Evolutionary conservation across 1,140 invertebrate genomes (phyloP), one percentile per base, ranked within the genome.

Genomic region (Galleria mellonella): DNA sequence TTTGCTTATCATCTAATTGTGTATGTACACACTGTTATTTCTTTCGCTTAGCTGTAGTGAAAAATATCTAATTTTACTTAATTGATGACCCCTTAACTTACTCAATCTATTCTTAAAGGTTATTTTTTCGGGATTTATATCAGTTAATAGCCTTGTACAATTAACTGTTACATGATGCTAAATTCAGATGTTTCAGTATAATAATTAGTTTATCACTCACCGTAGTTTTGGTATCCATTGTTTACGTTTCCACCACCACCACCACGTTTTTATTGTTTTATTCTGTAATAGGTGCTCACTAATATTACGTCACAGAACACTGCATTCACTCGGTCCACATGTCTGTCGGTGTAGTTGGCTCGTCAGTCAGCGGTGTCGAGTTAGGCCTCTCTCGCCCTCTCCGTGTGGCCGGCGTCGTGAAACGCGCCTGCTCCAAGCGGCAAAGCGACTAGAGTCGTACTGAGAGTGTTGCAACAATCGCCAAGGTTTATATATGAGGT

Each of bases 401-500:
- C 85, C 85, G 79, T 79, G 71, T 69, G 17, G 70, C 71, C 65
- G 73, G 76, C 75, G 65, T 58, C 67, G 64, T 63, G 17, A 8
- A 33, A 72, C 69, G 74, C 73, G 69, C 82, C 71, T 68, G 73
- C 55, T 72, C 81, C 82, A 72, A 83, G 66, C 85, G 85, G 85
- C 85, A 87, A 86, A 85, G 85, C 85, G 85, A 87, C 85, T 87
- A 87, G 85, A 87, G 83, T 77, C 78, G 78, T 77, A 87, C 86
- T 87, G 86, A 86, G 70, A 67, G 68, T 75, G 71, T 84, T 86
- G 78, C 78, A 81, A 83, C 72, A 62, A 62, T 63, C 59, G 40
- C 63, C 73, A 73, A 78, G 71, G 70, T 71, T 83, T 85, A 82
- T 84, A 84, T 85, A 85, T 83, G 56, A 79, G 62, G 51, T 74